Conservation (phyloP, 2,113 vertebrate species). For the Strix aluco region DNA sequence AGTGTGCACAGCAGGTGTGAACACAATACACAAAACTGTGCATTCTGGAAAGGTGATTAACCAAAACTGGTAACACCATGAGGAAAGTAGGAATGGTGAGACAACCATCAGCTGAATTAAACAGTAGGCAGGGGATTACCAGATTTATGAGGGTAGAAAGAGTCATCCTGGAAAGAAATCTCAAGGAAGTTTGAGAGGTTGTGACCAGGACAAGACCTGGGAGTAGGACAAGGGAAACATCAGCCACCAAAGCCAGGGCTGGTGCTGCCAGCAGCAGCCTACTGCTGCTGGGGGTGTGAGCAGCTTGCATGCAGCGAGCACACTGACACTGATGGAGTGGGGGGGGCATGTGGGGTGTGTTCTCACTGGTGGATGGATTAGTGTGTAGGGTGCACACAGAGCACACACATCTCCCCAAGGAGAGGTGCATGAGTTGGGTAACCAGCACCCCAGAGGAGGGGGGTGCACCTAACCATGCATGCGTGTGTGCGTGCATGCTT, state of each 20-base stretch:
- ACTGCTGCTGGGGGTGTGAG: not conserved
- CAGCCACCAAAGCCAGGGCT: not conserved
- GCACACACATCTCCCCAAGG: fast-evolving
- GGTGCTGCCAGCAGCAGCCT: not conserved
- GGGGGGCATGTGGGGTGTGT: not conserved
- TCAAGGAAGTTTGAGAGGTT: not conserved
- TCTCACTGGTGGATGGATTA: not conserved
- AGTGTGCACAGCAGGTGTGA: not conserved
- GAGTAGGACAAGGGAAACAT: not conserved
- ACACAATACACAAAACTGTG: not conserved
- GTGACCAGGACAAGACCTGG: fast-evolving
- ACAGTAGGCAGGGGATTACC: not conserved
- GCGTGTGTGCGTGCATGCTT: not conserved
- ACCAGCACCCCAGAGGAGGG: not conserved
- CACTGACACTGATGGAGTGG: fast-evolving
- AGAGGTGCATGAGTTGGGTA: not conserved
- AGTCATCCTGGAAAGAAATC: not conserved
- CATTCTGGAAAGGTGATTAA: not conserved
- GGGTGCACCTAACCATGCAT: fast-evolving
- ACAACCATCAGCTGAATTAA: not conserved
- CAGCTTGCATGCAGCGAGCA: not conserved
- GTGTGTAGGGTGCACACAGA: not conserved
- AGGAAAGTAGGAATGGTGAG: not conserved
- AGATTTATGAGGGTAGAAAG: not conserved
- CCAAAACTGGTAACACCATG: not conserved